phyloP scores from a whole-genome alignment of 2,888 invertebrate species.

The Melangyna quadrimaculata region DNA sequence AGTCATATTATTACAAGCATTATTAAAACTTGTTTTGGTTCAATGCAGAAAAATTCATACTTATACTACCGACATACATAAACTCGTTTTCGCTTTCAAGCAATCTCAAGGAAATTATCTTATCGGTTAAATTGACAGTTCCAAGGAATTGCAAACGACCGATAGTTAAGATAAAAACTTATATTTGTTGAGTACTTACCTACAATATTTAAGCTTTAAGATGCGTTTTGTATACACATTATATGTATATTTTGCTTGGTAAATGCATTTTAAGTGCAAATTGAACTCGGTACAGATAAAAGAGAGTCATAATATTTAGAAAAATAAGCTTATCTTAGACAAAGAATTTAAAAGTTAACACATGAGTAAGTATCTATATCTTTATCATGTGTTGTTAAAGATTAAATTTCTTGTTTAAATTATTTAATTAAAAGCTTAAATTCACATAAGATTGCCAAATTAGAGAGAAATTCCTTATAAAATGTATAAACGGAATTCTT shows the following conservation, averaged over 20 bases:
- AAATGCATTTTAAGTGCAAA: neutral
- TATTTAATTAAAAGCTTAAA: too few relatives aligned
- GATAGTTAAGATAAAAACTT: slow-evolving; percentile 13
- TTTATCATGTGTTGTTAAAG: neutral
- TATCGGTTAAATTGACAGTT: slow-evolving; percentile 28
- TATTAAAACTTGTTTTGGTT: slow-evolving; percentile 12
- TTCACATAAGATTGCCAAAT: too few relatives aligned
- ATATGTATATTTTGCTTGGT: neutral
- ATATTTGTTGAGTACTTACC: neutral
- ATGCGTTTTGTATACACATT: neutral
- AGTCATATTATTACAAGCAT: neutral
- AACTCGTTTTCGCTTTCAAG: neutral
- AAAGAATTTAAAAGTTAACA: neutral
- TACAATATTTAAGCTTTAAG: neutral
- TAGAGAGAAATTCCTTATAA: too few relatives aligned
- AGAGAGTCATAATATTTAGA: neutral
- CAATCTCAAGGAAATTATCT: slow-evolving; percentile 10
- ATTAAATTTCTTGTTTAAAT: neutral
- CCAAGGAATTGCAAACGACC: slow-evolving; percentile 29
- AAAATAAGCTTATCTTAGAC: neutral
- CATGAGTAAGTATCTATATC: neutral
- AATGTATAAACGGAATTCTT: too few relatives aligned
- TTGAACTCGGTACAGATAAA: neutral
- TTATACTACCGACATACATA: too few relatives aligned
- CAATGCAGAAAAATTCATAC: neutral